Percentiles rank a stretch among this genome's conserved stretches.
phyloP scores from a whole-genome alignment of 2,888 invertebrate genomes.

The Tricholauxania praeusta region DNA sequence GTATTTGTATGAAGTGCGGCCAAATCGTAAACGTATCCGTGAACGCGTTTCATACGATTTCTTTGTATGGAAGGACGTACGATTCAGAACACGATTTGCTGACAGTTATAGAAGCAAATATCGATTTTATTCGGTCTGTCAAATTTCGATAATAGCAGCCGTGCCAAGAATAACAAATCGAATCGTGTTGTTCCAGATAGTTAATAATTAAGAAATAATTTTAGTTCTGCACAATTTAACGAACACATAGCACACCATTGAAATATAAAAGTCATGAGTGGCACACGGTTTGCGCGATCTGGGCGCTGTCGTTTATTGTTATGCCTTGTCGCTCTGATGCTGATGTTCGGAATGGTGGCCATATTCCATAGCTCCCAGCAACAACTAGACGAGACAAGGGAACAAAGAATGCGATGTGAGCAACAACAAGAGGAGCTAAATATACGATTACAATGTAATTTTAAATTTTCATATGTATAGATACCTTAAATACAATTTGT shows the following conservation, averaged over 20 bases:
- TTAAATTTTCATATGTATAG: conserved; percentile 24
- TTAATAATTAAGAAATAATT: too few relatives aligned
- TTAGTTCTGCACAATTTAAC: too few relatives aligned
- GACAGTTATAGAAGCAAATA: too few relatives aligned
- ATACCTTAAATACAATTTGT: conserved; percentile 14
- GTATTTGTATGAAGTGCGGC: too few relatives aligned
- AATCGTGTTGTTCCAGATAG: too few relatives aligned
- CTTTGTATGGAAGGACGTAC: too few relatives aligned
- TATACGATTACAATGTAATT: conserved; percentile 72
- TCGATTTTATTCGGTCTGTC: too few relatives aligned
- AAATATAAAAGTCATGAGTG: conserved; percentile 56
- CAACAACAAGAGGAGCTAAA: conserved; percentile 73
- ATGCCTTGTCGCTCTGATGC: conserved; percentile 70
- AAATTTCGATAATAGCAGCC: too few relatives aligned
- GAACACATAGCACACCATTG: not conserved
- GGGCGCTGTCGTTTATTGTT: conserved; percentile 72
- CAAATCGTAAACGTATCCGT: too few relatives aligned
- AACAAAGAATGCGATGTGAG: conserved; percentile 70
- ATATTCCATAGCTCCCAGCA: conserved; percentile 73
- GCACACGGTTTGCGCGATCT: conserved; percentile 71
- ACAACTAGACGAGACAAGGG: conserved; percentile 71
- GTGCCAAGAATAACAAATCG: too few relatives aligned
- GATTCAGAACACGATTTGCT: too few relatives aligned
- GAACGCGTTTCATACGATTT: too few relatives aligned
- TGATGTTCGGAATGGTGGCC: conserved; percentile 71